Evolutionary conservation across 2,113 vertebrate genomes (phyloP).

Genomic region (Thamnophis sirtalis): DNA sequence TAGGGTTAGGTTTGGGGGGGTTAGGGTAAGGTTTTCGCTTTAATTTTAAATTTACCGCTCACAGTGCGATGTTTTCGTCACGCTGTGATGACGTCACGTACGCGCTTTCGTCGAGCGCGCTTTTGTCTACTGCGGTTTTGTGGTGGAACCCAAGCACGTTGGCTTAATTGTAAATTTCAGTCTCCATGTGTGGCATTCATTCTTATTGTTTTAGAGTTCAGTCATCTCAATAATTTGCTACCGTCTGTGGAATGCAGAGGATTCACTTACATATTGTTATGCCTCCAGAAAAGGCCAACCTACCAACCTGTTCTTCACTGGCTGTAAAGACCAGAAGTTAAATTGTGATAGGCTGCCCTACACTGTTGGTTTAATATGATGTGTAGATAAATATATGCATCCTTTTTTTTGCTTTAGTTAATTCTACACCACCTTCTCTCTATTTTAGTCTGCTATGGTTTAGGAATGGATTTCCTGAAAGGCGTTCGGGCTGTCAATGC

Average conservation of each 20-base stretch:
- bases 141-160: too few species aligned
- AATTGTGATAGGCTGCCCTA: not conserved
- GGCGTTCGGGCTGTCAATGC: slow-evolving; percentile 74
- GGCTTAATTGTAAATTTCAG: not conserved
- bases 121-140: too few species aligned
- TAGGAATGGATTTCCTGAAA: slow-evolving; percentile 83
- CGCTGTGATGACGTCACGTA: too few species aligned
- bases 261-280: not conserved
- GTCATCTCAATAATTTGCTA: not conserved
- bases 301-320: not conserved
- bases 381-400: not conserved
- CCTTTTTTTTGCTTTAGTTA: not conserved
- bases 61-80: too few species aligned
- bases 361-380: not conserved
- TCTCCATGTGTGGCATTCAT: not conserved
- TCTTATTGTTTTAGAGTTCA: not conserved
- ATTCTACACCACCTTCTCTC: not conserved
- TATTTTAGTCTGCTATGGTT: slow-evolving; percentile 81
- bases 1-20: too few species aligned
- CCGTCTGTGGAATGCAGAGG: too few species aligned
- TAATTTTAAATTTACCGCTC: too few species aligned
- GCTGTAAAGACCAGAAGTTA: not conserved
- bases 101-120: too few species aligned
- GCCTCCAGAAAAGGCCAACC: not conserved
- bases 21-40: too few species aligned